Base-by-base conservation (phyloP, 2,888 invertebrate species). In the Matsumyia berberina region DNA sequence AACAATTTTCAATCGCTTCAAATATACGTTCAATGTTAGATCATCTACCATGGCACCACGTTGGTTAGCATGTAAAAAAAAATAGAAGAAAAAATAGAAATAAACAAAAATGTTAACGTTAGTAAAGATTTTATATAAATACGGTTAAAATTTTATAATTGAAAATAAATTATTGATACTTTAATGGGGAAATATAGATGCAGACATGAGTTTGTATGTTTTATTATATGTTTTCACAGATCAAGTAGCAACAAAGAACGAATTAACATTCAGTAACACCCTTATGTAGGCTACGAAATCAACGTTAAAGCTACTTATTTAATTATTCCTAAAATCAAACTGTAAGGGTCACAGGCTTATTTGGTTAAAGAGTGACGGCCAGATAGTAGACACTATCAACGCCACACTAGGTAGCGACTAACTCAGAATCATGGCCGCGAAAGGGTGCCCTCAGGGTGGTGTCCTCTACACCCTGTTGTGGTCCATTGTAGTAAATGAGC, bases 11-110 rank as follows among this genome's bases (percentile, higher is more conserved):
- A 73, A 86, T 82, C 72, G 79, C 86, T 86, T 77, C 78, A 86
- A 74, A 66, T 87, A 83, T 80, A 80, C 86, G 74, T 76, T 86
- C 82, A 67, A 69, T 70, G 81, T 86, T 85, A 85, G 79, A 86
- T 89, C 89, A 87, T 89, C 89, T 89, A 89, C 89, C 89, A 88
- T 89, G 88, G 89, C 87, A 88, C 89, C 89, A 88, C 87, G 88
- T 88, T 87, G 86, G 88, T 88, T 89, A 89, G 89, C 89, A 89
- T 89, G 88, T 88, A 87, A 88, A 87, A 87, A 87, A 87, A 86
- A 87, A 86, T 87, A 87, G 86, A 87, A 86, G 86, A 87, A 87
- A 83, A 87, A 88, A 87, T 88, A 87, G 87, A 88, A 86, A 87
- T 86, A 88, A 86, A 87, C 81, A 87, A 87, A 88, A 88, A 87